Percentiles rank a stretch among this genome's conserved stretches.
phyloP scores from a whole-genome alignment of 2,797 vertebrate species.

The Sebastes iracundus region DNA sequence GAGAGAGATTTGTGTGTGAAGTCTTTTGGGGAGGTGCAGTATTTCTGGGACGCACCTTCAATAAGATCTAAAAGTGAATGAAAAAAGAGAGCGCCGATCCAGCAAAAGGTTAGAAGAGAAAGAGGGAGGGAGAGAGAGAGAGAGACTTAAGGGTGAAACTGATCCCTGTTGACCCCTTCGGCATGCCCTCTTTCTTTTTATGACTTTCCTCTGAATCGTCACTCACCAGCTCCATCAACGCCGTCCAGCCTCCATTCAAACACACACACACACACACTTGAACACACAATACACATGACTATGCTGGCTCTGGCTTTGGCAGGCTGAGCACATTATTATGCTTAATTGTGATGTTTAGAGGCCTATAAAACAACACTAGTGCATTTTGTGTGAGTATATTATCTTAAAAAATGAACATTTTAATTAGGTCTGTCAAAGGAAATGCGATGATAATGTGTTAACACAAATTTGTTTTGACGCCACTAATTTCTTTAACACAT shows the following conservation, averaged over 20 bases:
- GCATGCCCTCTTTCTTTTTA: constrained; percentile 81
- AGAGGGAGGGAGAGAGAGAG: constrained; percentile 28
- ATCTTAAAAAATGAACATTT: neutral
- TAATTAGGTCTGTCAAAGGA: neutral
- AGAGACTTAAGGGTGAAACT: constrained; percentile 73
- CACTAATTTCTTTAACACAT: too few species aligned
- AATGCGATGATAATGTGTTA: too few species aligned
- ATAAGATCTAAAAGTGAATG: constrained; percentile 26
- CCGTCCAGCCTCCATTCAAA: constrained; percentile 51
- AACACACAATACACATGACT: constrained; percentile 8
- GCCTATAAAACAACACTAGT: constrained; percentile 13
- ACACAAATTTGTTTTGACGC: too few species aligned
- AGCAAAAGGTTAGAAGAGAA: constrained; percentile 53
- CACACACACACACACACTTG: constrained; percentile 26
- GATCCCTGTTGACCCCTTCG: constrained; percentile 80
- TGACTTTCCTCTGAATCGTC: constrained; percentile 81
- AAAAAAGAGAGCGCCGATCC: constrained; percentile 49
- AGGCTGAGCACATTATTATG: constrained; percentile 11
- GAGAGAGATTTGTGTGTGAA: constrained; percentile 16
- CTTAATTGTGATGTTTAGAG: constrained; percentile 17
- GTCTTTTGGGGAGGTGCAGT: constrained; percentile 29
- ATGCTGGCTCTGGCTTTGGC: neutral
- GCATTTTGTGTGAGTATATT: neutral
- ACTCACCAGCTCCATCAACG: constrained; percentile 78
- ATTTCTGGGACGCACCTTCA: constrained; percentile 40